Conservation (phyloP, 2,888 invertebrate genomes). For the Candidula unifasciata region DNA sequence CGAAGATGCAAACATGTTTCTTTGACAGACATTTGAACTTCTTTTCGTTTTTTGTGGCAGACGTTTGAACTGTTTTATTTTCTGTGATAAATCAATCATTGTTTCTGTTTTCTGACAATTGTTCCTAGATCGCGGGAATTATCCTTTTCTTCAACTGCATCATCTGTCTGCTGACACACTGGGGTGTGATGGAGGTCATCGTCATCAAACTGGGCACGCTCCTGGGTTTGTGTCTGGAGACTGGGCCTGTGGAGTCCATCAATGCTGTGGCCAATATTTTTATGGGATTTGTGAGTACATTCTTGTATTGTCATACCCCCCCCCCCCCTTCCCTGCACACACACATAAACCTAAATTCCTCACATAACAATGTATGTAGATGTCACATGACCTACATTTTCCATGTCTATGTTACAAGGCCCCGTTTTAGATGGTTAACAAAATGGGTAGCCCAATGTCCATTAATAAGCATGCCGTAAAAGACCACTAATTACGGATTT, state of each 20-base stretch:
- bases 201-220: conserved; percentile 50
- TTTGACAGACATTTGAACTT: no score
- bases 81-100: background rate
- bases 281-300: conserved; percentile 51
- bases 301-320: background rate
- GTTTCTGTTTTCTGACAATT: background rate
- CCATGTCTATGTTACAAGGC: no score
- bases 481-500: no score
- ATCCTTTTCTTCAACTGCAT: conserved; percentile 54
- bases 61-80: background rate
- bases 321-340: background rate
- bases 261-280: conserved; percentile 58
- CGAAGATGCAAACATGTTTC: no score
- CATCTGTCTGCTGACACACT: conserved; percentile 48
- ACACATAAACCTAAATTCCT: no score
- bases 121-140: conserved; percentile 43
- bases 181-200: conserved; percentile 48
- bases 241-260: conserved; percentile 56
- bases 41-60: no score
- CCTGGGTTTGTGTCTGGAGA: conserved; percentile 54
- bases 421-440: no score
- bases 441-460: no score
- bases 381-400: no score
- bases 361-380: no score
- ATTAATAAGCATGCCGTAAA: no score